Conservation (phyloP, 2,113 vertebrate genomes). For the Bos taurus region ARS-UCD2.0 NC_037338.1:39333501-39334000, state of each 20-base stretch:
- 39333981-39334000: not conserved
- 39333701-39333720: not conserved
- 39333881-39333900: not conserved
- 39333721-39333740: not conserved
- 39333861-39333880: not conserved
- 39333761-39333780: not conserved
- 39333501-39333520: not conserved
- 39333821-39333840: not conserved
- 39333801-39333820: not conserved
- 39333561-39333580: not conserved
- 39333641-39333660: not conserved
- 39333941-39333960: not conserved
- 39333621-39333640: not conserved
- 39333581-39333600: not conserved
- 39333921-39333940: not conserved
- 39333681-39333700: not conserved
- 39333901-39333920: not conserved
- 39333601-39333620: not conserved
- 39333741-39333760: fast-evolving
- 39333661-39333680: not conserved
- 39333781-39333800: not conserved
- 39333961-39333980: not conserved
- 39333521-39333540: not conserved
- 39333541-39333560: not conserved
- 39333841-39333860: not conserved